Base-by-base conservation (phyloP, 2,797 vertebrate genomes). In the Pelodytes ibericus region DNA sequence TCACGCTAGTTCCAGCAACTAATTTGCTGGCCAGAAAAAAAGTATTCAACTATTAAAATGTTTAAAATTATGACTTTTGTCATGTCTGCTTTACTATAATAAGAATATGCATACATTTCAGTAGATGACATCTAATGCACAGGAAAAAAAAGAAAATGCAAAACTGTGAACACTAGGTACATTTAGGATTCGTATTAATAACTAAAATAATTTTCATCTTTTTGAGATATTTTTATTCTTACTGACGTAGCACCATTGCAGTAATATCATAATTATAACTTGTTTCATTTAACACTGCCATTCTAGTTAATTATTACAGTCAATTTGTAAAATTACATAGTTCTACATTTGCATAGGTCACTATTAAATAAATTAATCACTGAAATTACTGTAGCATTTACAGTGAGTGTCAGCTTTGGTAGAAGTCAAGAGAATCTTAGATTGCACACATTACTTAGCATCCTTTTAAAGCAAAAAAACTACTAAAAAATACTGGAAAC, bases 351-450 rank as follows among this genome's bases (percentile, higher is more conserved):
- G 92, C 93, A 95, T 94, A 94, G 93, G 94, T 95, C 94, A 94
- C 93, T 94, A 94, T 95, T 95, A 95, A 95, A 94, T 93, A 94
- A 94, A 95, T 94, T 92, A 92, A 93, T 92, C 91, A 90, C 92
- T 92, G 89, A 90, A 94, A 93, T 92, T 94, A 94, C 93, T 94
- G 86, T 92, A 92, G 92, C 91, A 92, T 94, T 95, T 91, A 94
- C 57, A 73, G 30, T 44, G 26, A 94, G 93, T 94, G 94, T 95
- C 93, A 94, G 91, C 92, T 94, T 93, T 94, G 89, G 93, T 94
- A 90, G 92, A 95, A 95, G 94, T 95, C 94, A 93, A 91, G 85
- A 90, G 89, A 82, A 92, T 91, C 88, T 91, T 90, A 90, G 93
- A 93, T 91, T 89, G 93, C 90, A 92, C 90, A 91, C 87, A 84